These are phyloP conservation scores for Zaprionus ornatus DNA, from an alignment of 1,140 invertebrate genomes.

Conservation along the genomic window DNA sequence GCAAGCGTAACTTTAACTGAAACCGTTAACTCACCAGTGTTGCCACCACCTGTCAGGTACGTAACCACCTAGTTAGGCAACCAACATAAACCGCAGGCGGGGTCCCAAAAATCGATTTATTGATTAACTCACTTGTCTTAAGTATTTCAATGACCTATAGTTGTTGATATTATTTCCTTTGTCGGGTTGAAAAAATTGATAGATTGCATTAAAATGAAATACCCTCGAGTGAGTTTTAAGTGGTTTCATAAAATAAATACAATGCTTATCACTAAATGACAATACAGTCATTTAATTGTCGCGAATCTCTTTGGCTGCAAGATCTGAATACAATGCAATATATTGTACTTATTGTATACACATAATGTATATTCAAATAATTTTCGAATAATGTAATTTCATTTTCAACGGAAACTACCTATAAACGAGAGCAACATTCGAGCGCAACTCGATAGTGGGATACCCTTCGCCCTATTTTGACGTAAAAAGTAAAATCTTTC, in stretches of 20 bases:
- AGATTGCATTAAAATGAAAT: constrained; percentile 1
- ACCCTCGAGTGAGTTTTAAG: neutral
- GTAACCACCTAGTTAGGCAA: too few species aligned
- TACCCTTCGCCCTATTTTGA: too few species aligned
- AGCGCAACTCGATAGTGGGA: too few species aligned
- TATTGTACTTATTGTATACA: neutral
- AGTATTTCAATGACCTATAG: constrained; percentile 22
- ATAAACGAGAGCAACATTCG: too few species aligned
- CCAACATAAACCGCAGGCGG: neutral
- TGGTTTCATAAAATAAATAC: neutral
- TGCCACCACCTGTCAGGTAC: neutral
- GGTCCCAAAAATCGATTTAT: constrained; percentile 18
- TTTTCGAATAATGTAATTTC: too few species aligned
- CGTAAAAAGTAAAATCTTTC: too few species aligned
- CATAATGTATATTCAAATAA: too few species aligned
- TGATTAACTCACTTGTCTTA: constrained; percentile 32
- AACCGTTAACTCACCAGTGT: constrained; percentile 13
- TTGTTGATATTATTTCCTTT: neutral
- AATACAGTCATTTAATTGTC: neutral
- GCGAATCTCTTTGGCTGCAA: neutral
- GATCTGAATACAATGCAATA: neutral
- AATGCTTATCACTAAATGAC: neutral
- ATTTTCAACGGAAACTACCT: too few species aligned
- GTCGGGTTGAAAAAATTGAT: neutral
- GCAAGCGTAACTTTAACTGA: constrained; percentile 8